Base-by-base conservation (phyloP, 2,113 vertebrate species). In the Rana temporaria region DNA sequence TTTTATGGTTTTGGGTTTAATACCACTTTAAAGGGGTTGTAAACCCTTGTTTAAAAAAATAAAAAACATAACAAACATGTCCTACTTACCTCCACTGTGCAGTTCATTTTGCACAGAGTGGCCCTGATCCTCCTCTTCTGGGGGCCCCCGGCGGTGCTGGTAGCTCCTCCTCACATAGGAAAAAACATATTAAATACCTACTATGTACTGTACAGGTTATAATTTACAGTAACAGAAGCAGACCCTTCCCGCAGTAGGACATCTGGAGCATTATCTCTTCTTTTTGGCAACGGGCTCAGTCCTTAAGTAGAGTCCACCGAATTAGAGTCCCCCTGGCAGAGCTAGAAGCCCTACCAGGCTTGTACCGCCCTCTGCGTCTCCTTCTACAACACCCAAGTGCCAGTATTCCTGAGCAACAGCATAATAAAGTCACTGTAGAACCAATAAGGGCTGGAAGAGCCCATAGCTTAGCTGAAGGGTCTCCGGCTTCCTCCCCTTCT, bases 321-420 rank as follows among this genome's bases (percentile, higher is more conserved):
- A 93, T 89, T 60, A 92, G 89, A 38, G 86, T 91, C 89, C 92
- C 93, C 4, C 89, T 92, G 9, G 79, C 85, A n/a, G 60, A 64
- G 20, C 73, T 90, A 22, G 86, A 87, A 38, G 85, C 90, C 86
- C 87, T 87, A 1, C 88, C 18, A 0, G 94, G 94, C 19, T 88
- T 88, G 79, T 96, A 96, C 30, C 89, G 90, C 3, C 95, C 93
- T 72, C 88, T 93, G 75, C 89, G 93, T 84, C 82, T 94, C 72
- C 84, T 88, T n/a, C 91, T 91, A 81, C 90, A 92, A 88, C 79
- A 85, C 56, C 93, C 90, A 0, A 90, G 91, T 1, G 88, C 90
- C 86, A 94, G 84, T 80, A 92, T 82, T 7, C 90, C 77, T 1
- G 88, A 87, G 83, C 95, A 97, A 24, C 92, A 96, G 88, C 95